Evolutionary conservation across 2,888 invertebrate species (phyloP), one percentile per base, ranked within the genome.

Genomic region (Philonicus albiceps): DNA sequence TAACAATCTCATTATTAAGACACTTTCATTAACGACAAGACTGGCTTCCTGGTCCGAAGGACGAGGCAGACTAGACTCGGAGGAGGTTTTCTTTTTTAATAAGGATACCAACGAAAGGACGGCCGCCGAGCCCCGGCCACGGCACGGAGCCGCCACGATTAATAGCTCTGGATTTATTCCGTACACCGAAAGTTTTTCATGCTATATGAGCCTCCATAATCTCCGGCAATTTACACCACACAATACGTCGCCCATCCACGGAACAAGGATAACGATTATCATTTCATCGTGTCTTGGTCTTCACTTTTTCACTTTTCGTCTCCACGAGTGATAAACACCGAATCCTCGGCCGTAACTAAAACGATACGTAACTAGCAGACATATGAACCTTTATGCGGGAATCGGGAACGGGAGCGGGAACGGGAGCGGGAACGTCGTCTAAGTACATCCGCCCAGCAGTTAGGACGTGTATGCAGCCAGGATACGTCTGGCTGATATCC

Each of bases 1-100:
- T 87, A 87, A 85, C 87, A 87, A 80, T 87, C 87, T 87, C 85
- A 87, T 87, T 87, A 87, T 85, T 85, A 87, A 85, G 87, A 87
- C 80, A 85, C 78, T 87, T 85, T 85, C 85, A 87, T 87, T 87
- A 87, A 87, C 76, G 73, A 80, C 19, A 22, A 64, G 55, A 31
- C 76, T 73, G 53, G 53, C 43, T 72, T 80, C 40, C 27, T 40
- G 22, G 30, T 30, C 72, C 19, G 30, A 76, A 73, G 72, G 31
- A 40, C 30, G 19, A 16, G 49, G 49, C 53, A 31, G 74, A 85
- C 85, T 75, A 34, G 74, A 34, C 85, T 30, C 49, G 75, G 43
- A 84, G 27, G 73, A 84, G 27, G 27, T 30, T 81, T 81, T 37
- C 64, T 83, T 83, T 84, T 84, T 84, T 84, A 84, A 73, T 84